A percentile compares a stretch with the other conserved stretches of the same genome.
Conservation (phyloP, 2,113 vertebrate genomes). For the Salvelinus fontinalis region DNA sequence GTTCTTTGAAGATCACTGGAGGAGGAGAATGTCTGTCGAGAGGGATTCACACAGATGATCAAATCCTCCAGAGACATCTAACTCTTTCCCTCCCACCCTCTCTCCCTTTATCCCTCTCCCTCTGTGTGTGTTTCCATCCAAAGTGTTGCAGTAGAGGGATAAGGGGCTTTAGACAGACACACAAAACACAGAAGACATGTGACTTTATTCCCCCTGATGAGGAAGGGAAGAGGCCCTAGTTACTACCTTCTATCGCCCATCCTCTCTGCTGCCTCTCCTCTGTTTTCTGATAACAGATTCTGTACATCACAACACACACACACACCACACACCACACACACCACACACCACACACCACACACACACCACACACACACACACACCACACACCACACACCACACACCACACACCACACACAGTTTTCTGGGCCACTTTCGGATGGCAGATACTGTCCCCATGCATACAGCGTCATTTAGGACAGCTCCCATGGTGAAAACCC, state of each 20-base stretch:
- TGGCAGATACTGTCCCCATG: neutral
- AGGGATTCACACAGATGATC: slow-evolving; percentile 1
- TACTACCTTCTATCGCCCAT: neutral
- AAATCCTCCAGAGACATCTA: slow-evolving; percentile 15
- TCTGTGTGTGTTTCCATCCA: too few species aligned
- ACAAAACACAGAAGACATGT: neutral
- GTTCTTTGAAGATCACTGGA: slow-evolving; percentile 27
- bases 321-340: slow-evolving; percentile 45
- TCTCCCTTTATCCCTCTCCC: too few species aligned
- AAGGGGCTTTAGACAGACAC: neutral
- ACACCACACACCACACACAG: slow-evolving; percentile 52
- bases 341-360: slow-evolving; percentile 48
- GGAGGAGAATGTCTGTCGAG: slow-evolving; percentile 2
- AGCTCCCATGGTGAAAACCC: slow-evolving; percentile 1
- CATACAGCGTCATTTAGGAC: neutral
- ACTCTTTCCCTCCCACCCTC: too few species aligned
- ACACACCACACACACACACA: slow-evolving; percentile 35
- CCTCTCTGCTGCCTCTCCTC: slow-evolving; percentile 3
- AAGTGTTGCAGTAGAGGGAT: neutral
- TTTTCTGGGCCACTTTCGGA: slow-evolving; percentile 14
- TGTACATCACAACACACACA: slow-evolving; percentile 59
- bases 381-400: slow-evolving; percentile 53
- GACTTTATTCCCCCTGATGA: slow-evolving; percentile 34
- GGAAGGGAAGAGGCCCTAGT: neutral
- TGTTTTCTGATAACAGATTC: slow-evolving; percentile 12